Percentiles rank a stretch among this genome's conserved stretches.
Evolutionary conservation across 2,113 vertebrate genomes (phyloP).

Genomic region (Vireo altiloquus): DNA sequence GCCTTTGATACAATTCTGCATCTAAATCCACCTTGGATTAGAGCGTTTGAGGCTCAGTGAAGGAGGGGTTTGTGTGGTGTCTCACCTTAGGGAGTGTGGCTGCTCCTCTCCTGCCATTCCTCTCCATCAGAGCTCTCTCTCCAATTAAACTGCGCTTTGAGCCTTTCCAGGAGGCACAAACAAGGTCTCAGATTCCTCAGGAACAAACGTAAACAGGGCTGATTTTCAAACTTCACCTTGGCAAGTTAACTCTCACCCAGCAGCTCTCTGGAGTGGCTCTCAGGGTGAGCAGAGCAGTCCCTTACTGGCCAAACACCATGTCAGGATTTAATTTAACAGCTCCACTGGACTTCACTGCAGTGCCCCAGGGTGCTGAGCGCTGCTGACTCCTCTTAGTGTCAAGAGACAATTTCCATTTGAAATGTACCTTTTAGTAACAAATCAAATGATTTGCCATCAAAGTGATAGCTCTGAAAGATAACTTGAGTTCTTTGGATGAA

Average conservation of each 20-base stretch:
- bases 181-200: not conserved
- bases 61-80: not conserved
- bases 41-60: not conserved
- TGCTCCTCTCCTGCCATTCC: not conserved
- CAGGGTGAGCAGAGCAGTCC: not conserved
- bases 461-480: not conserved
- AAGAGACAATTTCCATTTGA: not conserved
- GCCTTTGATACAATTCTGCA: not conserved
- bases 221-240: not conserved
- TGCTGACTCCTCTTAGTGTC: not conserved
- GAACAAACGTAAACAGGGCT: not conserved
- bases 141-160: not conserved
- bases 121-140: not conserved
- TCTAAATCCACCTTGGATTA: not conserved
- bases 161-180: not conserved
- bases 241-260: not conserved
- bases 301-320: fast-evolving
- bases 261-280: not conserved
- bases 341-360: not conserved
- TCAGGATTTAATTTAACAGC: not conserved
- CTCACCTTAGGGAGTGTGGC: fast-evolving
- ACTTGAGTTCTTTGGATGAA: not conserved
- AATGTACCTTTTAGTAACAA: not conserved
- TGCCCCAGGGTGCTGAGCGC: not conserved
- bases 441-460: not conserved